phyloP scores from a whole-genome alignment of 35 echinoderm and acorn worm genomes.

The Heliocidaris erythrogramma region DNA sequence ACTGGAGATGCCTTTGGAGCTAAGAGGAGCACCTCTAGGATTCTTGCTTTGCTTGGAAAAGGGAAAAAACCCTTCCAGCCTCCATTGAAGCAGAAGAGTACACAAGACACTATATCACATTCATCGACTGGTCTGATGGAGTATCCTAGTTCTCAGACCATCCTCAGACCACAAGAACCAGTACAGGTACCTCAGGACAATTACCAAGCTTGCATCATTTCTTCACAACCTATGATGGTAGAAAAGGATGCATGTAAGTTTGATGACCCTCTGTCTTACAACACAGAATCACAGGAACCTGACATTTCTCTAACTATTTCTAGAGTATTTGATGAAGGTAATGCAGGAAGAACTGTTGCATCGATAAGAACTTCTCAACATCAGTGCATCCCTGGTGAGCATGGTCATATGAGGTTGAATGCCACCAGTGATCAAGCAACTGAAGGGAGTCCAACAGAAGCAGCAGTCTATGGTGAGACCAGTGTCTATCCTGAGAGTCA shows the following conservation, averaged over 20 bases:
- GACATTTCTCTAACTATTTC: background rate
- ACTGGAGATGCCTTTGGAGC: background rate
- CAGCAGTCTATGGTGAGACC: background rate
- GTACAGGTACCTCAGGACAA: background rate
- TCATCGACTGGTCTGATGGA: background rate
- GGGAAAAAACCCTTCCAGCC: slow-evolving; percentile 63
- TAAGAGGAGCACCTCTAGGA: slow-evolving; percentile 74
- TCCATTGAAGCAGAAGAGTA: slow-evolving; percentile 60
- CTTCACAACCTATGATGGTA: background rate
- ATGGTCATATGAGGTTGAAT: background rate
- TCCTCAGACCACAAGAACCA: background rate
- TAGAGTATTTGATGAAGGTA: background rate
- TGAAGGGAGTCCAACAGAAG: background rate
- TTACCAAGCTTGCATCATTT: background rate
- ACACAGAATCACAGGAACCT: background rate
- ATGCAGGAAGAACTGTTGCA: background rate
- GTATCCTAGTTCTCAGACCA: background rate
- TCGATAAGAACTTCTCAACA: background rate
- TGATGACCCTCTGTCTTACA: background rate
- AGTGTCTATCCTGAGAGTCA: background rate
- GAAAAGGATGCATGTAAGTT: background rate
- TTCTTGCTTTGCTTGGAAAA: slow-evolving; percentile 81
- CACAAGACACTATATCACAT: background rate
- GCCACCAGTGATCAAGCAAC: background rate
- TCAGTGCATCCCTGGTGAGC: background rate